phyloP scores from a whole-genome alignment of 2,888 invertebrate genomes.

The Andrena trimmerana region DNA sequence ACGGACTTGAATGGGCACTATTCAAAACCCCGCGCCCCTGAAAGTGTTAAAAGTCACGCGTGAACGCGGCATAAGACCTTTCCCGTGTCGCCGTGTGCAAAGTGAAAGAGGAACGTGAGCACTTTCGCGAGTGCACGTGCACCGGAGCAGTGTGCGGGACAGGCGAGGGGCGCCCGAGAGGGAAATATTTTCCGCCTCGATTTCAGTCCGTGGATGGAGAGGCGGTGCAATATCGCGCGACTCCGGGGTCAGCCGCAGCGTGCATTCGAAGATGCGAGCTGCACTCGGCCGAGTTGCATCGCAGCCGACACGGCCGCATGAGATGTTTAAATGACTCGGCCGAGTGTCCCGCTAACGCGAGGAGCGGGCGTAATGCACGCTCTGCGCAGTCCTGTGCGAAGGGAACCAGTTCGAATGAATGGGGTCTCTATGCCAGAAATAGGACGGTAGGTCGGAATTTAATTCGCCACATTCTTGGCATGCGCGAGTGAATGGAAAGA shows the following conservation, averaged over 20 bases:
- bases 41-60: constrained; percentile 62
- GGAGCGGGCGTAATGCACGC: too few relatives aligned
- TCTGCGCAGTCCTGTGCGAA: too few relatives aligned
- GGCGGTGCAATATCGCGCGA: constrained; percentile 39
- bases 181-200: constrained; percentile 71
- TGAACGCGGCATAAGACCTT: constrained; percentile 71
- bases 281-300: constrained; percentile 7
- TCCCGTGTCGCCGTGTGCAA: constrained; percentile 67
- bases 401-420: too few relatives aligned
- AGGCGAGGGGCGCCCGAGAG: constrained; percentile 37
- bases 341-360: too few relatives aligned
- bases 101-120: constrained; percentile 65
- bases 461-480: too few relatives aligned
- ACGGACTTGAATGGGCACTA: too few relatives aligned
- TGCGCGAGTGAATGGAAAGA: too few relatives aligned
- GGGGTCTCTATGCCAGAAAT: too few relatives aligned
- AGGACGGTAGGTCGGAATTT: too few relatives aligned
- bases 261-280: constrained; percentile 36
- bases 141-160: constrained; percentile 17
- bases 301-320: neutral
- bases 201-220: constrained; percentile 46
- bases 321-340: too few relatives aligned
- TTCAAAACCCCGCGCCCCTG: neutral
- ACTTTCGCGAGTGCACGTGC: constrained; percentile 40
- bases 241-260: constrained; percentile 42